Percentiles rank a stretch among this genome's conserved stretches.
These are phyloP conservation scores for Amorpha juglandis DNA, from an alignment of 2,888 invertebrate genomes.

Conservation along the genomic window DNA sequence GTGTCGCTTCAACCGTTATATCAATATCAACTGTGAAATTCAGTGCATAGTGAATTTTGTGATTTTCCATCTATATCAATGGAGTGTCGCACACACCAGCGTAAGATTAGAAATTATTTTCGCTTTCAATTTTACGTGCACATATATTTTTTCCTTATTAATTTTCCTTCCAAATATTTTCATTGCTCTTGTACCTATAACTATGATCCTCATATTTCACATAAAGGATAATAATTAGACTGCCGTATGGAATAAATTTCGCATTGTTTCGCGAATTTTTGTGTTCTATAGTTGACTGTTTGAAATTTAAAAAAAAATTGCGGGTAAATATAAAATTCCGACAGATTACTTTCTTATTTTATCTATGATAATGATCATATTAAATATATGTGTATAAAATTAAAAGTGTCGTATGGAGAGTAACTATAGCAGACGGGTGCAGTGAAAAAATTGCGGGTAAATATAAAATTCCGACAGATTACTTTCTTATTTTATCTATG, in stretches of 20 bases:
- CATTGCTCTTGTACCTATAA: background rate
- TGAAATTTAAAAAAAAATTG: background rate
- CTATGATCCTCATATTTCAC: background rate
- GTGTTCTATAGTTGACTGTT: background rate
- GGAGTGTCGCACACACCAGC: constrained; percentile 72
- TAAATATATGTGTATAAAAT: constrained; percentile 7
- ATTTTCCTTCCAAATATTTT: constrained; percentile 7
- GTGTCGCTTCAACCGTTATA: constrained; percentile 68
- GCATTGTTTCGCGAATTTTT: background rate
- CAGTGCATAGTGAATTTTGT: constrained; percentile 77
- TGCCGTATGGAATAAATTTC: background rate
- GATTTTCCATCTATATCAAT: constrained; percentile 65
- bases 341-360: background rate
- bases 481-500: no score
- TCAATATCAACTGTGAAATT: constrained; percentile 69
- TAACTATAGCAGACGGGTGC: no score
- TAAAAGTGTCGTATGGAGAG: background rate
- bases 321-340: background rate
- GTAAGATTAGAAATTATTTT: constrained; percentile 73
- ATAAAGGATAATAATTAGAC: background rate
- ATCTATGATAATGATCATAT: background rate
- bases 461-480: background rate
- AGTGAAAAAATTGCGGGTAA: background rate
- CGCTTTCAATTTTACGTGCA: constrained; percentile 34
- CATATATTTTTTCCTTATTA: constrained; percentile 3